These are phyloP conservation scores for Agrilus mali DNA, from an alignment of 2,888 invertebrate species.

Conservation along the genomic window DNA sequence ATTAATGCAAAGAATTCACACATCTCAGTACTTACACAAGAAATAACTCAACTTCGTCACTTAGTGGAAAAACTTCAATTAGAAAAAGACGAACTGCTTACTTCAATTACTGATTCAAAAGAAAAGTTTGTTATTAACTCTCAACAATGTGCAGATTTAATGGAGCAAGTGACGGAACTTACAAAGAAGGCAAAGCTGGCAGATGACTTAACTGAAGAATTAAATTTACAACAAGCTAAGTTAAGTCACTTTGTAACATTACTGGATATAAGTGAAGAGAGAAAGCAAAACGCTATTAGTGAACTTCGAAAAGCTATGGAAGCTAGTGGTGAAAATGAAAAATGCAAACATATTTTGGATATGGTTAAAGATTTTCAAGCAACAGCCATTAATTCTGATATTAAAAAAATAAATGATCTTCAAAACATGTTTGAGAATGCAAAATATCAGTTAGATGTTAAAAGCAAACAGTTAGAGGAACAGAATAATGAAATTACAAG, in stretches of 20 bases:
- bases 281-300: conserved; percentile 31
- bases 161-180: conserved; percentile 12
- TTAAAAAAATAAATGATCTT: conserved; percentile 12
- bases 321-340: conserved; percentile 12
- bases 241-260: conserved; percentile 14
- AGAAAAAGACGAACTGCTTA: conserved; percentile 25
- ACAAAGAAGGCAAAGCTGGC: conserved; percentile 13
- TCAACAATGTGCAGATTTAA: conserved; percentile 11
- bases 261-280: conserved; percentile 18
- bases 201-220: conserved; percentile 11
- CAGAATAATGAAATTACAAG: conserved; percentile 12
- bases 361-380: conserved; percentile 13
- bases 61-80: conserved; percentile 25
- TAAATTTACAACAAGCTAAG: conserved; percentile 14
- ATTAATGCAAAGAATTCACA: conserved; percentile 21
- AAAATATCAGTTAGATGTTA: conserved; percentile 8
- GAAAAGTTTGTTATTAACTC: conserved; percentile 6
- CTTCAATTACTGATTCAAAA: conserved; percentile 7
- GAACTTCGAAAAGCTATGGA: conserved; percentile 17
- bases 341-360: conserved; percentile 12
- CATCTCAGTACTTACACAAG: conserved; percentile 16
- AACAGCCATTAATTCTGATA: conserved; percentile 8
- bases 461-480: conserved; percentile 13
- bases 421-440: conserved; percentile 13
- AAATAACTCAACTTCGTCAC: conserved; percentile 19